These are phyloP conservation scores for Drosophila paulistorum DNA, from an alignment of 1,140 invertebrate genomes.

Conservation along the genomic window DNA sequence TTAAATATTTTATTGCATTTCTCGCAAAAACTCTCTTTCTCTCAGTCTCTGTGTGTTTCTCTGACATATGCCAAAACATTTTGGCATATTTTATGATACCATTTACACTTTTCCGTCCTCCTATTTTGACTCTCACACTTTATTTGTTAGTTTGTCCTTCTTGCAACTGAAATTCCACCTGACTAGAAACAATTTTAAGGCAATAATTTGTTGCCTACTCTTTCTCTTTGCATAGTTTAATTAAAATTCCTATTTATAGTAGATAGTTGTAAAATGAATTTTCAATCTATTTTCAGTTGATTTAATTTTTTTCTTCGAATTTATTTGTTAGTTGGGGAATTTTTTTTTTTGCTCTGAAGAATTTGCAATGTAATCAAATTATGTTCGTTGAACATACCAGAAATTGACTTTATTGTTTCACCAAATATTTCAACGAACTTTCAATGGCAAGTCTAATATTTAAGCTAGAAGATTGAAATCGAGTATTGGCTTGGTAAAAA, in stretches of 20 bases:
- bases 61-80: conserved; percentile 53
- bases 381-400: conserved; percentile 26
- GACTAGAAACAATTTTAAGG: conserved; percentile 32
- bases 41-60: conserved; percentile 9
- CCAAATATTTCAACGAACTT: conserved; percentile 3
- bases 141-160: conserved; percentile 11
- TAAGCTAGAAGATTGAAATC: no score
- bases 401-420: conserved; percentile 43
- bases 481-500: no score
- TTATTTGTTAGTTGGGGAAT: not conserved
- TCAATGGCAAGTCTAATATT: conserved; percentile 1
- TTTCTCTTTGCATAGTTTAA: conserved; percentile 56
- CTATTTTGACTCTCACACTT: not conserved
- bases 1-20: conserved; percentile 80
- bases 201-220: conserved; percentile 48
- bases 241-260: conserved; percentile 64
- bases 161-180: conserved; percentile 10
- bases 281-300: conserved; percentile 8
- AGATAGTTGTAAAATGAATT: conserved; percentile 40
- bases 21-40: conserved; percentile 6
- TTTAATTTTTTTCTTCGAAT: not conserved
- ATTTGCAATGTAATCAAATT: conserved; percentile 51
- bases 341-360: conserved; percentile 8
- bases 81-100: conserved; percentile 29
- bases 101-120: not conserved